Base-by-base conservation (phyloP, 2,797 vertebrate genomes). In the Esox masquinongy region DNA sequence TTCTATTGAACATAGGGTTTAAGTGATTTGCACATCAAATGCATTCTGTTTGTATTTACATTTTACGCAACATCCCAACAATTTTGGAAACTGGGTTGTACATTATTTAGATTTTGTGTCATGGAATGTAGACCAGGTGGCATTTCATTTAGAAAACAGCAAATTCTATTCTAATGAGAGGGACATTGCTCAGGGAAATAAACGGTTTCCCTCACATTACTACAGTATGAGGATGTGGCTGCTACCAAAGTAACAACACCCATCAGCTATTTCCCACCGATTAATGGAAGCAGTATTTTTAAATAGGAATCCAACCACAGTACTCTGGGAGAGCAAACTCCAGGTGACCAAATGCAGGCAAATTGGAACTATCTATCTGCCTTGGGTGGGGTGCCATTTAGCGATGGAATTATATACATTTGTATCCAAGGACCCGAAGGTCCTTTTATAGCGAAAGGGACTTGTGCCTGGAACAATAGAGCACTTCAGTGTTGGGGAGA, bases 281-380 rank as follows among this genome's bases (percentile, higher is more conserved):
- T 83, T 78, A 79, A 81, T 77, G 68, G 29, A 7, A 31, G 77
- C 68, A 71, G 69, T 47, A 68, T 79, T 77, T 72, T 61, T 81
- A 79, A 80, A 75, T 34, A 19, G 59, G 66, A 67, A 63, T 36
- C 49, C n/a, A 71, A 47, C 26, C 22, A 67, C 69, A 70, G 61
- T 78, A 74, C 70, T 79, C 70, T 36, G 72, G 56, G 43, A 31
- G 24, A 73, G 3, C 51, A 19, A 53, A 4, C 80, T 76, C 77
- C 74, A 77, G 80, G 79, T 77, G 75, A 61, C 76, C 73, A 77
- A 84, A 80, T 77, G 79, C 77, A 73, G 64, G 49, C 7, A 79
- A 77, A 82, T 72, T 73, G 71, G 71, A 79, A 51, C 73, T 68
- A 78, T 81, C 79, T 75, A 68, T 81, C 79, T 78, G 77, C 74